Conservation (phyloP, 2,113 vertebrate genomes). For the Ariopsis seemanni region DNA sequence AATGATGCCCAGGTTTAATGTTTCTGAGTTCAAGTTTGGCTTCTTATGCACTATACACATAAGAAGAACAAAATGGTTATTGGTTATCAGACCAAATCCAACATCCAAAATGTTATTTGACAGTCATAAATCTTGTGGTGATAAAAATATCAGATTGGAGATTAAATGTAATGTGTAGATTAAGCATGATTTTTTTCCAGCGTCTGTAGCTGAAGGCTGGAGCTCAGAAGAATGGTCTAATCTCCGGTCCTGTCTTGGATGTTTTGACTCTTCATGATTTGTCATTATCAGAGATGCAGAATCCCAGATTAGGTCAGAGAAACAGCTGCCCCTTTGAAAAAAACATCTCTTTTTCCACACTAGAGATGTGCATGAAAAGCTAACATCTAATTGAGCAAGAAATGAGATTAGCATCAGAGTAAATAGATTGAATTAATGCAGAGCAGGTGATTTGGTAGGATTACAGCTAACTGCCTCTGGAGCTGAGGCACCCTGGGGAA, state of each 20-base stretch:
- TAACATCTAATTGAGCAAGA: slow-evolving; percentile 52
- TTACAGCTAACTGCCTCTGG: slow-evolving; percentile 26
- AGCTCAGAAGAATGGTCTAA: slow-evolving; percentile 41
- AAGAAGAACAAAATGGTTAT: not conserved
- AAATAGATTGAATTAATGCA: slow-evolving; percentile 53
- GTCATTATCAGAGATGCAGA: slow-evolving; percentile 8
- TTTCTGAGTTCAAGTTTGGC: not conserved
- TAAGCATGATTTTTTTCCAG: not conserved
- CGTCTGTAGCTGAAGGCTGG: not conserved
- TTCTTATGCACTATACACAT: not conserved
- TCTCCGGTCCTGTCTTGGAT: slow-evolving; percentile 25
- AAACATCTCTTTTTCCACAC: not conserved
- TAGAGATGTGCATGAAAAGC: slow-evolving; percentile 27
- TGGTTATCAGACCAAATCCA: not conserved
- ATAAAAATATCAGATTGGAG: not conserved
- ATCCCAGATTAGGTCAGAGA: not conserved
- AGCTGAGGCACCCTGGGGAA: slow-evolving; percentile 10
- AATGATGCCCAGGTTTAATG: not conserved
- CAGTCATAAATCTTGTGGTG: not conserved
- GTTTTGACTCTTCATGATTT: slow-evolving; percentile 40
- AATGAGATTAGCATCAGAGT: slow-evolving; percentile 52
- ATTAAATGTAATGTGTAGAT: not conserved
- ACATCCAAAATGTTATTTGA: not conserved
- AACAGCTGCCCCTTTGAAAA: slow-evolving; percentile 20
- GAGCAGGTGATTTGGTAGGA: slow-evolving; percentile 48